Evolutionary conservation across 1,140 invertebrate species (phyloP), one percentile per base, ranked within the genome.

Genomic region (Leptonema lineaticorne): DNA sequence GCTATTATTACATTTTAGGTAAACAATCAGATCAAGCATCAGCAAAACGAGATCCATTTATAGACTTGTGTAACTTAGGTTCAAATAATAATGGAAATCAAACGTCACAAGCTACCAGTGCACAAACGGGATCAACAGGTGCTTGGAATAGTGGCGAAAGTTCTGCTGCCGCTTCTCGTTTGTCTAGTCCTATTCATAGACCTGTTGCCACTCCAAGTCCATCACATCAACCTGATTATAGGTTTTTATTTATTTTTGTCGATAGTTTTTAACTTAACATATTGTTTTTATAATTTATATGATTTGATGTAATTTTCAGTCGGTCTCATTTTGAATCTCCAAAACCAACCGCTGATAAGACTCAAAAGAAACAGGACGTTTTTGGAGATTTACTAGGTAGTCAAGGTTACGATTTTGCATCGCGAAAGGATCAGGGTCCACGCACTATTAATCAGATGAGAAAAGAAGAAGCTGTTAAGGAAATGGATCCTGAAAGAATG

Each of bases 361-460:
- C 82, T 65, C 50, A 70, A 0, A 84, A 79, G 75, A 74, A 76
- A 1, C 69, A 74, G 2, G 92, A 96, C 77, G 89, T 94, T 11
- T 97, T 98, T 80, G 93, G 91, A 14, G 95, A 97, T 79, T 80
- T 97, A 9, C 81, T 98, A 0, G 94, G 94, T 0, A 91, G 89
- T 72, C 93, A 95, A 75, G 92, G 92, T 0, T 96, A 95, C 74
- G 89, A 89, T 60, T 93, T 94, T 78, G 88, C 89, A 6, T 82
- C 85, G 1, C 91, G 91, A 73, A 90, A 90, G 64, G 88, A 92
- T 62, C 79, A 86, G 46, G 90, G 90, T 14, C 93, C 94, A 0
- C 89, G 90, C 71, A 96, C 94, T 0, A 95, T 97, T 68, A 96
- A 94, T 76, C 92, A 92, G 72, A 95, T 97, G 93, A 85, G 93